Base-by-base conservation (phyloP, 2,888 invertebrate genomes). In the Papilio elwesi region DNA sequence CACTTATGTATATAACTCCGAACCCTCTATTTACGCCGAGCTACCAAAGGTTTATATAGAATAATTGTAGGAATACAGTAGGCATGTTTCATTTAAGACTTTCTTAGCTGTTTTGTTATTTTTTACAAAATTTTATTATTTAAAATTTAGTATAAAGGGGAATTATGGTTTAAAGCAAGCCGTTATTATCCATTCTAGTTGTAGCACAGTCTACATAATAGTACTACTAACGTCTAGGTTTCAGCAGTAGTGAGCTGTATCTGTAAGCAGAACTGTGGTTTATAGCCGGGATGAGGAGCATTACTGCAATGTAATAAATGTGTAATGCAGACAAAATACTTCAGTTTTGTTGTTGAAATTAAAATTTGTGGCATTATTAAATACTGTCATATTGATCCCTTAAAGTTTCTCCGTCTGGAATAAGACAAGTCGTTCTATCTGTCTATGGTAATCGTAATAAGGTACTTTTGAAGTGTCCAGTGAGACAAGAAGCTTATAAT, bases 1-100 rank as follows among this genome's bases (percentile, higher is more conserved):
- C n/a, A 11, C 15, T 71, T 71, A 51, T 71, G n/a, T n/a, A n/a
- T n/a, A 47, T 67, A 62, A 67, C n/a, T 16, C 15, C 47, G 38
- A 53, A 43, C 59, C 65, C 64, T 43, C 59, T 67, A 71, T 66
- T 57, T 71, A 66, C 4, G 13, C 12, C 11, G n/a, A 15, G 12
- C 43, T 4, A n/a, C 4, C 43, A 10, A 59, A 62, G 59, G 11
- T 62, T 43, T 43, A 10, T 15, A 62, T 43, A n/a, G n/a, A 15
- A 62, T 15, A 11, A 13, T 36, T 51, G 13, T 51, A 59, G 8
- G 0, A n/a, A 1, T 59, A 38, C 4, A 38, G 36, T n/a, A 38
- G 38, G 9, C 38, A 13, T 59, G 59, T 59, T n/a, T 38, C 38
- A n/a, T n/a, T 59, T 13, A n/a, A 38, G 7, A 9, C 9, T 59